phyloP scores from a whole-genome alignment of 2,797 vertebrate genomes.

The Oreortyx pictus region DNA sequence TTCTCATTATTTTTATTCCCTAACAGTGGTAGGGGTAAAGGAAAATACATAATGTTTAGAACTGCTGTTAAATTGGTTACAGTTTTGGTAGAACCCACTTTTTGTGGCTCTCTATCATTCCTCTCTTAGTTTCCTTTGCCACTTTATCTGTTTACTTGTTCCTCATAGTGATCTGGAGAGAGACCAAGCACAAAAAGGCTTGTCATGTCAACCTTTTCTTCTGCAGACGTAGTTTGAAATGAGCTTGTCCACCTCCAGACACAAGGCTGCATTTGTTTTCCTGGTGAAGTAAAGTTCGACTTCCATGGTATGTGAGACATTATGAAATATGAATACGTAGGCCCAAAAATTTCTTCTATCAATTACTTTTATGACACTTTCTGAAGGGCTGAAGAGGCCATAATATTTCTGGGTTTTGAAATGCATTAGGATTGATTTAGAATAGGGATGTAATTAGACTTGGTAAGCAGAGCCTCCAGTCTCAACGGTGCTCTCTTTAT shows the following conservation, averaged over 20 bases:
- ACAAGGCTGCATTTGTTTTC: constrained; percentile 34
- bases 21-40: not conserved
- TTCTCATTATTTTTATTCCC: not conserved
- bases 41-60: not conserved
- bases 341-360: not conserved
- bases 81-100: not conserved
- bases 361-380: constrained; percentile 33
- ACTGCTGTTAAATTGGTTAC: not conserved
- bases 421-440: constrained; percentile 3
- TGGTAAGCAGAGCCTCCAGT: constrained; percentile 30
- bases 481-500: constrained; percentile 8
- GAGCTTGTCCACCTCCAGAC: constrained; percentile 50
- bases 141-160: not conserved
- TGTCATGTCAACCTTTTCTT: not conserved
- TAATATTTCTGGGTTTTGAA: constrained; percentile 25
- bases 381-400: constrained; percentile 30
- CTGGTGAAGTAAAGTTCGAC: constrained; percentile 12
- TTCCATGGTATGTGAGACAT: constrained; percentile 1
- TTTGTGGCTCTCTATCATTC: not conserved
- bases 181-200: not conserved
- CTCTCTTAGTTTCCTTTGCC: not conserved
- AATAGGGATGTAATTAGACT: constrained; percentile 19
- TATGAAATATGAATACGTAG: constrained; percentile 23
- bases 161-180: constrained; percentile 9
- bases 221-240: constrained; percentile 20